phyloP scores from a whole-genome alignment of 2,113 vertebrate species.

The Delphinus delphis region DNA sequence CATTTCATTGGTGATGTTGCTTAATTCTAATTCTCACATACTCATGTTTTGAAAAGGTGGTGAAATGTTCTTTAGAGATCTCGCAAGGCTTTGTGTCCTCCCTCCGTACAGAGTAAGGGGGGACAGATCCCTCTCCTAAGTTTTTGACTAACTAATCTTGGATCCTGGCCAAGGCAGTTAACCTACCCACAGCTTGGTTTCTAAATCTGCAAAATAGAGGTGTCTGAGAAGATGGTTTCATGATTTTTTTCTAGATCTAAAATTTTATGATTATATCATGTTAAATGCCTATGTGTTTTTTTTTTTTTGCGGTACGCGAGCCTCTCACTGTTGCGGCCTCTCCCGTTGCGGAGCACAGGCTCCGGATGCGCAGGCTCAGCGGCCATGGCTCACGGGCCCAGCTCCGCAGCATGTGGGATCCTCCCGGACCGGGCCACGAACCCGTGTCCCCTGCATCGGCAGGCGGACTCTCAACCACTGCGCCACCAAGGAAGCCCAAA shows the following conservation, averaged over 20 bases:
- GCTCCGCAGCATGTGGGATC: no score
- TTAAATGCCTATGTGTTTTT: neutral
- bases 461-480: no score
- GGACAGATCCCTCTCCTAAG: neutral
- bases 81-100: neutral
- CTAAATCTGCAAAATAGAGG: neutral
- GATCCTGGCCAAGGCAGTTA: neutral
- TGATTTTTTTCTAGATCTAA: neutral
- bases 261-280: neutral
- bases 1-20: neutral
- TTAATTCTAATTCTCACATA: neutral
- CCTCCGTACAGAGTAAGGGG: neutral
- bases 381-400: no score
- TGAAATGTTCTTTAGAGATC: neutral
- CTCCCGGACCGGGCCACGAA: no score
- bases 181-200: neutral
- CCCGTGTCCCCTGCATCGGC: no score
- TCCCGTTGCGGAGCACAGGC: no score
- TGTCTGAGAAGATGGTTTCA: neutral
- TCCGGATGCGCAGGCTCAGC: no score
- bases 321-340: no score
- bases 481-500: neutral
- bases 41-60: neutral
- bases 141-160: neutral
- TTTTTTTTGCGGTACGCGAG: rapidly evolving